Conservation (phyloP, 1,140 invertebrate genomes). For the Calosoma granatense region DNA sequence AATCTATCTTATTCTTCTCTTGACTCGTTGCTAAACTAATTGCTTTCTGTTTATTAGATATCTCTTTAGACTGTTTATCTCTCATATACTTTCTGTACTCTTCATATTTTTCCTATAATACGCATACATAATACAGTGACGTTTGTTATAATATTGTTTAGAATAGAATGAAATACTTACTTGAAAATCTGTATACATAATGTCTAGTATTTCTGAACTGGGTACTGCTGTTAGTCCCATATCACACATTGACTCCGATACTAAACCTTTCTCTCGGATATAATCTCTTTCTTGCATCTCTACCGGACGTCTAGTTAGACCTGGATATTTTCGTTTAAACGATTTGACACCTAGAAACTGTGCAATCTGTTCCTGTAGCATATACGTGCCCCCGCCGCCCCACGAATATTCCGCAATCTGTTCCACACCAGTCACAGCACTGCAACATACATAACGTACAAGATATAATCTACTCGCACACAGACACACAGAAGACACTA, state of each 20-base stretch:
- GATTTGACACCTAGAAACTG: constrained; percentile 88
- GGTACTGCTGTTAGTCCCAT: constrained; percentile 86
- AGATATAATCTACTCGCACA: too few relatives aligned
- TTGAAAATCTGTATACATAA: constrained; percentile 91
- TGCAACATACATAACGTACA: too few relatives aligned
- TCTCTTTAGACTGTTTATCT: constrained; percentile 64
- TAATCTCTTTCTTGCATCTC: constrained; percentile 86
- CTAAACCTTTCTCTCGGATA: constrained; percentile 66
- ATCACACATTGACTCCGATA: constrained; percentile 87
- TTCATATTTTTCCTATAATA: constrained; percentile 68
- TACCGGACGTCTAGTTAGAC: constrained; percentile 70
- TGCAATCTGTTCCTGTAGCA: constrained; percentile 88
- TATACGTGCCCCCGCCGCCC: constrained; percentile 67
- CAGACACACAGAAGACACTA: too few relatives aligned
- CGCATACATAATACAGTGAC: neutral
- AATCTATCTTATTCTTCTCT: constrained; percentile 48
- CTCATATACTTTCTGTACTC: constrained; percentile 78
- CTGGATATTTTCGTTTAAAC: constrained; percentile 92
- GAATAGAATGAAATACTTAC: too few relatives aligned
- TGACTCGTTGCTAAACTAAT: constrained; percentile 28
- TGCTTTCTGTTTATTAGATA: constrained; percentile 56
- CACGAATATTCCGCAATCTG: constrained; percentile 91
- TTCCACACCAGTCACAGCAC: constrained; percentile 66
- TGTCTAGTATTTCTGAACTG: constrained; percentile 84
- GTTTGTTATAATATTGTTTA: too few relatives aligned